phyloP scores from a whole-genome alignment of 2,888 invertebrate species.

The Hemicrepidius hirtus region DNA sequence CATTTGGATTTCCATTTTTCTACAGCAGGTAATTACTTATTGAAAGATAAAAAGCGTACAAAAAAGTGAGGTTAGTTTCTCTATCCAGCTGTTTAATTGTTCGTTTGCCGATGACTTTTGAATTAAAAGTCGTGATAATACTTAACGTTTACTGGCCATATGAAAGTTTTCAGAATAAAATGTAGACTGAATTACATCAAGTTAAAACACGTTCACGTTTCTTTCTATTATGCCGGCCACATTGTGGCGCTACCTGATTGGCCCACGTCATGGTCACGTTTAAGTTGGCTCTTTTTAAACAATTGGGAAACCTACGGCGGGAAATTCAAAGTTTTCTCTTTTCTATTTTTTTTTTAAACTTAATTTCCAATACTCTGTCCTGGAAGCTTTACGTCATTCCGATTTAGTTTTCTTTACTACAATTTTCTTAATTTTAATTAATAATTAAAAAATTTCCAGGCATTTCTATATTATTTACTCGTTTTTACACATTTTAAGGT shows the following conservation, averaged over 20 bases:
- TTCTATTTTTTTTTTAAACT: no score
- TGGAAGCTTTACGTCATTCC: no score
- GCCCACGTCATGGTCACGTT: constrained; percentile 65
- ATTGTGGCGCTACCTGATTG: constrained; percentile 64
- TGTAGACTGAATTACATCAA: constrained; percentile 30
- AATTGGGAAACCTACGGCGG: background rate
- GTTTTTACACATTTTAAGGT: no score
- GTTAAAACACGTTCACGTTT: constrained; percentile 58
- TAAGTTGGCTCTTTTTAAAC: constrained; percentile 34
- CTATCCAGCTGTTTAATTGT: background rate
- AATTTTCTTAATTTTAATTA: no score
- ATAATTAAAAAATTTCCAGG: no score
- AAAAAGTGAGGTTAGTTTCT: constrained; percentile 39
- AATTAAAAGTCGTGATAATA: background rate
- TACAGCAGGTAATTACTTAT: background rate
- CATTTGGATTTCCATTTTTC: constrained; percentile 59
- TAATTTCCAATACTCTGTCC: no score
- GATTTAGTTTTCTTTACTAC: no score
- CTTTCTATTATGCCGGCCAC: constrained; percentile 49
- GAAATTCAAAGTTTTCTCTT: constrained; percentile 42
- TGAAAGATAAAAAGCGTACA: background rate
- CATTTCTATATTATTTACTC: no score
- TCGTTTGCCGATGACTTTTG: background rate
- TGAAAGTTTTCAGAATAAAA: background rate
- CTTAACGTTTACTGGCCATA: constrained; percentile 16